A percentile compares a stretch with the other conserved stretches of the same genome.
phyloP scores from a whole-genome alignment of 2,797 vertebrate genomes.

The Xenentodon cancila region DNA sequence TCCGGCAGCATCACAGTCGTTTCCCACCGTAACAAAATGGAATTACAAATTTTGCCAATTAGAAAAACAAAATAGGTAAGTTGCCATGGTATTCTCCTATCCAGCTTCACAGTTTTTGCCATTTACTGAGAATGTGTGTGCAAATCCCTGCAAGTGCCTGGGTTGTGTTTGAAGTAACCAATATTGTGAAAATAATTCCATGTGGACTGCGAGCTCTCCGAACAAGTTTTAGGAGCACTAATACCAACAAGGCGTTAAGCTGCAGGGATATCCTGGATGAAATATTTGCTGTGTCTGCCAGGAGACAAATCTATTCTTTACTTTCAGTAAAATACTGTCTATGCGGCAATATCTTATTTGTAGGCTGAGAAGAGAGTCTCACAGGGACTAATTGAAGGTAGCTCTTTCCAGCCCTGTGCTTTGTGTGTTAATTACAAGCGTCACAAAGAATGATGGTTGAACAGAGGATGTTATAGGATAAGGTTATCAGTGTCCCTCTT shows the following conservation, averaged over 20 bases:
- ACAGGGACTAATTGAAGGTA: slow-evolving; percentile 80
- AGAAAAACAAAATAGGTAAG: slow-evolving; percentile 58
- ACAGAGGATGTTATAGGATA: slow-evolving; percentile 68
- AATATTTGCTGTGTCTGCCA: slow-evolving; percentile 78
- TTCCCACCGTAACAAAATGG: slow-evolving; percentile 60
- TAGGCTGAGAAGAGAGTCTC: slow-evolving; percentile 73
- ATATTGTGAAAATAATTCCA: slow-evolving; percentile 69
- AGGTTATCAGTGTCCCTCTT: slow-evolving; percentile 63
- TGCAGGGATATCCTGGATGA: slow-evolving; percentile 71
- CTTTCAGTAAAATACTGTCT: slow-evolving; percentile 79
- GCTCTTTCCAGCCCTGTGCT: slow-evolving; percentile 67
- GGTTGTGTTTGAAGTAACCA: slow-evolving; percentile 62
- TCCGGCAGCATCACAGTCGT: slow-evolving; percentile 45
- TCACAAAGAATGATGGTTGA: slow-evolving; percentile 79
- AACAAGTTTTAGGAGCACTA: slow-evolving; percentile 72
- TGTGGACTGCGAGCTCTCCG: slow-evolving; percentile 61
- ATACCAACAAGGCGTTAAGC: slow-evolving; percentile 74
- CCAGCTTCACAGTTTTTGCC: slow-evolving; percentile 41
- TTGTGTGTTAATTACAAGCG: slow-evolving; percentile 82
- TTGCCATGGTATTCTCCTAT: slow-evolving; percentile 60
- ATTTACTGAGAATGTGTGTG: slow-evolving; percentile 20
- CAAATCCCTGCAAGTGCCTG: slow-evolving; percentile 41
- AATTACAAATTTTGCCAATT: slow-evolving; percentile 75
- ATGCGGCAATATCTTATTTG: slow-evolving; percentile 81
- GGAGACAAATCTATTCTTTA: slow-evolving; percentile 80